These are phyloP conservation scores for Pipa parva DNA, from an alignment of 2,113 vertebrate genomes.

Conservation along the genomic window DNA sequence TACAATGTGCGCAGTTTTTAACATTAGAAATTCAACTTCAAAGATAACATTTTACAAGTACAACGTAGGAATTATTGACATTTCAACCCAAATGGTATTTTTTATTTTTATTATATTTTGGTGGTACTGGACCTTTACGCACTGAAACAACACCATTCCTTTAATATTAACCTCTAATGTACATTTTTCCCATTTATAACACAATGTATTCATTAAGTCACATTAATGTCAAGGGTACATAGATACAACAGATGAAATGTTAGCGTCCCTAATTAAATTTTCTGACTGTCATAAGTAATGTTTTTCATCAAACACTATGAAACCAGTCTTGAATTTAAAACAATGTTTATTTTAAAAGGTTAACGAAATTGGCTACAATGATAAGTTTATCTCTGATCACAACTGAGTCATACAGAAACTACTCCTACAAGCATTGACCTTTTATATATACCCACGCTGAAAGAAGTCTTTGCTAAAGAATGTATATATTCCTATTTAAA, in stretches of 20 bases:
- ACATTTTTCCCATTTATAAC: too few species aligned
- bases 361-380: slow-evolving; percentile 65
- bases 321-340: slow-evolving; percentile 22
- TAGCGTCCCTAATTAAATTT: background rate
- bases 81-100: too few species aligned
- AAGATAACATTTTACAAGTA: too few species aligned
- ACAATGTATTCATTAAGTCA: too few species aligned
- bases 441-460: slow-evolving; percentile 56
- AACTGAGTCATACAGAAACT: slow-evolving; percentile 72
- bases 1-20: too few species aligned
- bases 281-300: slow-evolving; percentile 21
- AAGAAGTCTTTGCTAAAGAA: slow-evolving; percentile 6
- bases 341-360: slow-evolving; percentile 52
- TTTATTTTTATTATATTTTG: too few species aligned
- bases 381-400: slow-evolving; percentile 66
- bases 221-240: background rate
- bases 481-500: background rate
- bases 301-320: slow-evolving; percentile 31
- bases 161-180: too few species aligned
- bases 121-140: too few species aligned
- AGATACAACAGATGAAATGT: background rate
- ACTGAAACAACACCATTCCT: too few species aligned
- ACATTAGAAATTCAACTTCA: too few species aligned
- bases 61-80: too few species aligned
- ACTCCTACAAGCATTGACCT: slow-evolving; percentile 69